Base-by-base conservation (phyloP, 2,797 vertebrate genomes). In the Chelon labrosus region DNA sequence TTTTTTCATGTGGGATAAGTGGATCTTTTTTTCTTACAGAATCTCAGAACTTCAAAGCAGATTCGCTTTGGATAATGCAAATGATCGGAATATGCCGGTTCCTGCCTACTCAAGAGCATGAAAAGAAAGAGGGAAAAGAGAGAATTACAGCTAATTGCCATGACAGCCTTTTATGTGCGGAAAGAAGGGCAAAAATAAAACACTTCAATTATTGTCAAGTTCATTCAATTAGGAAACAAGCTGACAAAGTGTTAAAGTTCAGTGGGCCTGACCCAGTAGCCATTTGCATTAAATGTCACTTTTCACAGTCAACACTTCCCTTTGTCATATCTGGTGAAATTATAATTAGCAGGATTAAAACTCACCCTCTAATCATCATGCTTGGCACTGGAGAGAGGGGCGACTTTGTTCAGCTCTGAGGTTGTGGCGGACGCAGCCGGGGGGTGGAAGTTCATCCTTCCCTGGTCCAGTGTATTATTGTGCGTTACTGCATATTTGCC, bases 21-120 rank as follows among this genome's bases (percentile, higher is more conserved):
- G 95, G 95, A 96, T 94, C 95, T 93, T 7, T 96, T 94, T 97
- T 97, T 96, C 96, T 97, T 96, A 95, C 96, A 95, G 96, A 96
- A 97, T 98, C 96, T 97, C 95, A 94, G 92, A 95, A 98, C 97
- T 98, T 99, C 97, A 99, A 99, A 99, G 97, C 94, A 94, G 96
- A 96, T 97, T 96, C 91, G 94, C 95, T 88, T 85, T 95, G 96
- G 96, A 97, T 98, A 97, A 98, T 98, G 97, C 96, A 99, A 99
- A 98, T 98, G 94, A 96, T 96, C 92, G 89, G 95, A 97, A 97
- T 93, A 91, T 88, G 91, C 85, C 38, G 69, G 87, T 86, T 92
- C 89, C 90, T 91, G 90, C 88, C 83, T 89, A 87, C 94, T 96
- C 94, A 93, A 95, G 93, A 95, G 94, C 95, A 95, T 96, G 94